Conservation (phyloP, 2,888 invertebrate genomes). For the Tyria jacobaeae region DNA sequence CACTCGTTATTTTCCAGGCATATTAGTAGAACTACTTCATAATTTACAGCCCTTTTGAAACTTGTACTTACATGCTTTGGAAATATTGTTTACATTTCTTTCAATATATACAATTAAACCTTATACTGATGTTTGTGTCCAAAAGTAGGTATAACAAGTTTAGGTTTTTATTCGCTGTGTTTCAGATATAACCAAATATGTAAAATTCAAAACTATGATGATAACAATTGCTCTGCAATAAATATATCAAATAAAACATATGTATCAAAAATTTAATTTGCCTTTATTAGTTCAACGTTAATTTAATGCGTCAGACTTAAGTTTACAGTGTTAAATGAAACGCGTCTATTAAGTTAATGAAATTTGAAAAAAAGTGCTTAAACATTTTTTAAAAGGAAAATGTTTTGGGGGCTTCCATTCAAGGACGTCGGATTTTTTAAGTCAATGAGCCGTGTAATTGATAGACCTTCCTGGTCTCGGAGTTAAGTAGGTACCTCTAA, state of each 20-base stretch:
- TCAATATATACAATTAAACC: not conserved
- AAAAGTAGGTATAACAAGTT: not conserved
- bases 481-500: conserved; percentile 27
- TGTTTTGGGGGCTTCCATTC: conserved; percentile 44
- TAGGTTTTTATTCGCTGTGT: too few species aligned
- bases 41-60: conserved; percentile 40
- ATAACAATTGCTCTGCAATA: too few species aligned
- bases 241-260: too few species aligned
- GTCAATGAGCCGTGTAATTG: conserved; percentile 64
- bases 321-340: conserved; percentile 24
- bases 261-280: too few species aligned
- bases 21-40: conserved; percentile 44
- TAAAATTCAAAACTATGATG: too few species aligned
- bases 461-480: conserved; percentile 53
- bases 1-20: conserved; percentile 57
- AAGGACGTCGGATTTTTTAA: conserved; percentile 47
- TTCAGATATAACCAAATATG: too few species aligned
- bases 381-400: conserved; percentile 42
- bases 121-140: not conserved
- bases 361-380: conserved; percentile 32
- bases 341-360: conserved; percentile 37
- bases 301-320: conserved; percentile 7
- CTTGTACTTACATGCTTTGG: conserved; percentile 6
- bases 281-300: too few species aligned
- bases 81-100: not conserved